These are phyloP conservation scores for Pseudomyrmex concolor DNA, from an alignment of 1,140 invertebrate genomes.

Conservation along the genomic window DNA sequence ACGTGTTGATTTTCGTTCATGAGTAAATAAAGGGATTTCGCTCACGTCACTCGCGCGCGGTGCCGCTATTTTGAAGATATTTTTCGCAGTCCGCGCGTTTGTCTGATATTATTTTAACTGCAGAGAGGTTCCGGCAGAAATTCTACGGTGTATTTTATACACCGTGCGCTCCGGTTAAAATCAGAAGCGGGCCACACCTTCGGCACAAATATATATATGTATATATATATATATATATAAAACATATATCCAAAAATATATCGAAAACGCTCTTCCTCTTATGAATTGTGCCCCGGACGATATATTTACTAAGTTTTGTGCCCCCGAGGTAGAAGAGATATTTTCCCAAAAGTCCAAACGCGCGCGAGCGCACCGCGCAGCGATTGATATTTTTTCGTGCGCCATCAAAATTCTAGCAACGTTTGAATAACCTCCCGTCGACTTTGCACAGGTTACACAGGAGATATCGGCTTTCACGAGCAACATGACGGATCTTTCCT, in stretches of 20 bases:
- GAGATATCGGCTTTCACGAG: constrained; percentile 73
- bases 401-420: constrained; percentile 72
- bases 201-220: background rate
- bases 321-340: background rate
- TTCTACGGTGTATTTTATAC: background rate
- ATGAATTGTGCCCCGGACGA: constrained; percentile 13
- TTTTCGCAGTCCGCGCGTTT: constrained; percentile 44
- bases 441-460: constrained; percentile 71
- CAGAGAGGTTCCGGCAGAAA: constrained; percentile 10
- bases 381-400: constrained; percentile 64
- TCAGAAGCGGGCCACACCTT: constrained; percentile 1
- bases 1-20: constrained; percentile 62
- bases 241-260: constrained; percentile 11
- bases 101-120: constrained; percentile 49
- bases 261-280: background rate
- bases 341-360: constrained; percentile 21
- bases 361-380: constrained; percentile 14
- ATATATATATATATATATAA: background rate
- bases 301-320: constrained; percentile 22
- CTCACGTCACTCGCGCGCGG: constrained; percentile 21
- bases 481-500: constrained; percentile 72
- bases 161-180: background rate
- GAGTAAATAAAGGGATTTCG: constrained; percentile 60
- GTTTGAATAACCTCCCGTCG: constrained; percentile 60
- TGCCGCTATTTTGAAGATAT: constrained; percentile 54